Percentiles rank a stretch among this genome's conserved stretches.
Evolutionary conservation across 1,140 invertebrate species (phyloP).

Genomic region (Drosophila insularis): DNA sequence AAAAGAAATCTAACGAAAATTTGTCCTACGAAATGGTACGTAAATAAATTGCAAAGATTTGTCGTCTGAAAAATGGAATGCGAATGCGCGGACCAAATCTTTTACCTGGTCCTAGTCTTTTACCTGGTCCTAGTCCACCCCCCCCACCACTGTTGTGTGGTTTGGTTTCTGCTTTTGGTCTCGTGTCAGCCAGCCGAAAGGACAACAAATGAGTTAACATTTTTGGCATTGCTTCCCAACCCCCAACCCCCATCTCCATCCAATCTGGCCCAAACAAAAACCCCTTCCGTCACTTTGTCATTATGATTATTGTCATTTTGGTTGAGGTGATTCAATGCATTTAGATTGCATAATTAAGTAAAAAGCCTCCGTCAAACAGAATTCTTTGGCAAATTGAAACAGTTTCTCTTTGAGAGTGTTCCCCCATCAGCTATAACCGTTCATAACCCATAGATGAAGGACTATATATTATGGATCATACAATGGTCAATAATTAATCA

Average conservation of each 20-base stretch:
- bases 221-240: constrained; percentile 44
- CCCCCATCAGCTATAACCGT: too few relatives aligned
- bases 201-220: constrained; percentile 78
- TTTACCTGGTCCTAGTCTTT: neutral
- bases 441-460: too few relatives aligned
- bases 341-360: constrained; percentile 80
- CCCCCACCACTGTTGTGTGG: constrained; percentile 38
- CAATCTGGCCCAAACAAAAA: neutral
- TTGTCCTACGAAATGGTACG: constrained; percentile 77
- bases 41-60: constrained; percentile 81
- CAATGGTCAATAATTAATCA: too few relatives aligned
- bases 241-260: neutral
- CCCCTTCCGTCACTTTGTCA: constrained; percentile 41
- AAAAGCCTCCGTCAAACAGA: constrained; percentile 35
- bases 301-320: constrained; percentile 78
- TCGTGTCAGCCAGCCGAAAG: constrained; percentile 43
- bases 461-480: too few relatives aligned
- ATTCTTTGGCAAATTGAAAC: constrained; percentile 14
- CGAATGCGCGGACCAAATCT: neutral
- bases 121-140: neutral
- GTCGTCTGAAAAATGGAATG: constrained; percentile 55
- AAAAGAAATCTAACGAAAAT: constrained; percentile 80
- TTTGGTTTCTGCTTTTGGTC: constrained; percentile 26
- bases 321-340: constrained; percentile 78
- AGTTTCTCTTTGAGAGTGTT: neutral